Percentiles rank a stretch among this genome's conserved stretches.
phyloP scores from a whole-genome alignment of 2,113 vertebrate genomes.

The Dicaeum eximium region DNA sequence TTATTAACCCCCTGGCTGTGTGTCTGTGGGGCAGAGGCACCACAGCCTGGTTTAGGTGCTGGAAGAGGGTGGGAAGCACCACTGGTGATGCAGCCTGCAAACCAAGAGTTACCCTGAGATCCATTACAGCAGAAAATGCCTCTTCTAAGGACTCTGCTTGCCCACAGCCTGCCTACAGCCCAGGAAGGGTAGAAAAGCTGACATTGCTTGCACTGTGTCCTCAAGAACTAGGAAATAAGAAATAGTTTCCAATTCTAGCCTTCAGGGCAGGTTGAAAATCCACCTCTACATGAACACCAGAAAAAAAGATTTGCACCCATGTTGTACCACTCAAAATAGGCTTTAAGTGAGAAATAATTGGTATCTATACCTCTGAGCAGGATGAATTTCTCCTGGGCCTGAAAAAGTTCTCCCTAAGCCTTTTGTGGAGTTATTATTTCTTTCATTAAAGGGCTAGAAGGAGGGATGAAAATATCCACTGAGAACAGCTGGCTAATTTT shows the following conservation, averaged over 20 bases:
- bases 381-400: conserved; percentile 14
- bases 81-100: not conserved
- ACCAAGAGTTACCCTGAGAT: not conserved
- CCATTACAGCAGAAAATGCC: not conserved
- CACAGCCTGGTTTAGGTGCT: not conserved
- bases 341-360: conserved; percentile 37
- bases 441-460: conserved; percentile 15
- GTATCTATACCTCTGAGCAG: not conserved
- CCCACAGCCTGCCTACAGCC: not conserved
- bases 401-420: not conserved
- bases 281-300: not conserved
- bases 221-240: not conserved
- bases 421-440: conserved; percentile 3
- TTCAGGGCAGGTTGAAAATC: not conserved
- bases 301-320: not conserved
- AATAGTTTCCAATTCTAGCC: not conserved
- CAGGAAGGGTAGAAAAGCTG: not conserved
- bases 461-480: conserved; percentile 9
- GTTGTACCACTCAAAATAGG: not conserved
- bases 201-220: not conserved
- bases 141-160: not conserved
- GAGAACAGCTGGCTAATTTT: conserved; percentile 58
- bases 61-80: not conserved
- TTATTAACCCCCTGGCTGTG: not conserved
- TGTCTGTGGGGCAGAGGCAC: not conserved